Percentiles rank a stretch among this genome's conserved stretches.
These are phyloP conservation scores for Poecilia wingei DNA, from an alignment of 2,797 vertebrate genomes.

Conservation along the genomic window DNA sequence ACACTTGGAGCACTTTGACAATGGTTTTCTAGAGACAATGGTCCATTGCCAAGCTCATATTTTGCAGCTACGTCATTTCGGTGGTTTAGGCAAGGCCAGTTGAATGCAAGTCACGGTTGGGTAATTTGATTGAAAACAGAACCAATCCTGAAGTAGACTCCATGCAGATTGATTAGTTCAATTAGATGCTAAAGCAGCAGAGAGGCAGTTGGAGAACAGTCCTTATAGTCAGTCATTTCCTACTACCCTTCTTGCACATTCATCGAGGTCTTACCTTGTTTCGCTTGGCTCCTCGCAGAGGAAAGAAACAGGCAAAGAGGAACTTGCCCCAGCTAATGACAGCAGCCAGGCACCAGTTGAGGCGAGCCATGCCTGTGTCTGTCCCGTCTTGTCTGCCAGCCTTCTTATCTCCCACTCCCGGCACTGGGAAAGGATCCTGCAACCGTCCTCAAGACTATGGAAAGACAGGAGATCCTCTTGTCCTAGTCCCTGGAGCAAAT, in stretches of 20 bases:
- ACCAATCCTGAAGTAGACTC: conserved; percentile 36
- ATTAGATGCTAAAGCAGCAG: neutral
- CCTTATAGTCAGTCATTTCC: conserved; percentile 19
- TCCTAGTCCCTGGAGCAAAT: conserved; percentile 44
- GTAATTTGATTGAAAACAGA: conserved; percentile 21
- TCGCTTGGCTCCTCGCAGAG: conserved; percentile 83
- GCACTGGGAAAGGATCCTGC: conserved; percentile 60
- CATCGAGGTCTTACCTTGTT: conserved; percentile 85
- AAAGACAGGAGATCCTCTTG: conserved; percentile 45
- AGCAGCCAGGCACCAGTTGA: conserved; percentile 91
- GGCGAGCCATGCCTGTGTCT: conserved; percentile 85
- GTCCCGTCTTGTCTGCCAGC: conserved; percentile 73
- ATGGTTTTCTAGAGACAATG: conserved; percentile 31
- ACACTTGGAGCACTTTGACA: conserved; percentile 49
- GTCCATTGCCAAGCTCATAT: conserved; percentile 55
- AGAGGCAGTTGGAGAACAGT: conserved; percentile 12
- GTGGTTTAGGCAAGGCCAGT: conserved; percentile 32
- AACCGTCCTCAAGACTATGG: conserved; percentile 40
- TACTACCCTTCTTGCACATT: neutral
- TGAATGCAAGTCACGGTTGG: conserved; percentile 30
- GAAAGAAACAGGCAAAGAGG: conserved; percentile 89
- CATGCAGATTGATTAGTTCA: conserved; percentile 35
- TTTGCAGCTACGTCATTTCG: conserved; percentile 58
- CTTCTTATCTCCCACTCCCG: conserved; percentile 59
- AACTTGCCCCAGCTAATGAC: conserved; percentile 93